A percentile compares a stretch with the other conserved stretches of the same genome.
Evolutionary conservation across 2,888 invertebrate genomes (phyloP).

Genomic region (Aphrophora alni): DNA sequence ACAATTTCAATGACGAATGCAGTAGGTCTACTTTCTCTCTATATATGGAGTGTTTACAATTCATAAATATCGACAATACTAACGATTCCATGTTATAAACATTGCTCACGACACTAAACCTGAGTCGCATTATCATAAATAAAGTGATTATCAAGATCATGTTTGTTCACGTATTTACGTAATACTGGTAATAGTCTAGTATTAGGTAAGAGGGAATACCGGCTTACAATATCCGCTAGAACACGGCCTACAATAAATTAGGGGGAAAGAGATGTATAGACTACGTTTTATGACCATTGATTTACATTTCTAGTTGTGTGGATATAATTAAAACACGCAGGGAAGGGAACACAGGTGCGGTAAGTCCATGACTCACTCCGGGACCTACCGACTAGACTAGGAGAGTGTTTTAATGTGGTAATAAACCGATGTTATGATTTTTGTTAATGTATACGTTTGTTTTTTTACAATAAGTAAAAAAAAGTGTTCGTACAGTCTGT

Average conservation of each 20-base stretch:
- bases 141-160: not conserved
- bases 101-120: no score
- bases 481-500: no score
- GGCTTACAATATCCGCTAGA: not conserved
- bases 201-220: not conserved
- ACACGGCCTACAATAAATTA: not conserved
- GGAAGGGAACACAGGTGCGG: not conserved
- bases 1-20: no score
- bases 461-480: no score
- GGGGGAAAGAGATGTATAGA: not conserved
- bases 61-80: no score
- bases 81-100: no score
- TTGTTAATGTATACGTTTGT: no score
- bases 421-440: no score
- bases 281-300: slow-evolving; percentile 6
- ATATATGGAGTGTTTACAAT: no score
- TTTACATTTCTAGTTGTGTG: not conserved
- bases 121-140: not conserved
- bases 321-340: not conserved
- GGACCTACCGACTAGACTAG: no score
- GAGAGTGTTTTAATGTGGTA: no score
- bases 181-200: not conserved
- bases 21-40: no score
- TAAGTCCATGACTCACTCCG: not conserved
- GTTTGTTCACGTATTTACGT: not conserved